phyloP scores from a whole-genome alignment of 2,888 invertebrate genomes.

The Ichneumoninae sp. region DNA sequence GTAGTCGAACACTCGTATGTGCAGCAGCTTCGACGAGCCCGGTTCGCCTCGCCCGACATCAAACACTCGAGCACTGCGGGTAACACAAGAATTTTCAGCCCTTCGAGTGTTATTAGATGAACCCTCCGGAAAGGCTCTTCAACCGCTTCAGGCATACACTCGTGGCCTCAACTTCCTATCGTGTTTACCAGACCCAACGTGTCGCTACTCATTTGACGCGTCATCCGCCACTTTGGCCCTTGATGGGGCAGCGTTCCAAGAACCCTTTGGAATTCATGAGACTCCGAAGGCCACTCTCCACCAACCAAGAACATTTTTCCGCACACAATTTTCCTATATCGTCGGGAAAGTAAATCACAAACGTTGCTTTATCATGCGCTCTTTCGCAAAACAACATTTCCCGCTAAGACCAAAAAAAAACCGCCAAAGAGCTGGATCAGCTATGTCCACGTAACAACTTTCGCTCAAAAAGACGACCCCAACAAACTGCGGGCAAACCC shows the following conservation, averaged over 20 bases:
- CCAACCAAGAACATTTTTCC: not conserved
- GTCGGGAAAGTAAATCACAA: not conserved
- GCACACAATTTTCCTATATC: not conserved
- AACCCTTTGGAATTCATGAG: not conserved
- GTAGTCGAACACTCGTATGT: not conserved
- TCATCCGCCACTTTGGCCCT: not conserved
- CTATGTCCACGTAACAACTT: not conserved
- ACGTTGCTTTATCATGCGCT: not conserved
- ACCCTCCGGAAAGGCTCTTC: not conserved
- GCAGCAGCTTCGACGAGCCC: not conserved
- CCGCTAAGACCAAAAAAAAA: not conserved
- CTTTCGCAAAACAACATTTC: not conserved
- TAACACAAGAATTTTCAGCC: conserved; percentile 17
- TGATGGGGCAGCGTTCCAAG: not conserved
- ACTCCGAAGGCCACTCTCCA: not conserved
- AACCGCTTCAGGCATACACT: not conserved
- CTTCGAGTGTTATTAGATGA: conserved; percentile 5
- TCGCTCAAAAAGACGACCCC: not conserved
- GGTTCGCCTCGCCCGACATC: conserved; percentile 8
- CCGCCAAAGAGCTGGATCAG: not conserved
- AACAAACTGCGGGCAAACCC: not conserved
- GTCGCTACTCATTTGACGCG: not conserved
- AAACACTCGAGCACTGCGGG: conserved; percentile 16
- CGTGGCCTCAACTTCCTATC: not conserved
- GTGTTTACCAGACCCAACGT: not conserved